Evolutionary conservation across 2,888 invertebrate genomes (phyloP), one percentile per base, ranked within the genome.

Genomic region (Automeris io): DNA sequence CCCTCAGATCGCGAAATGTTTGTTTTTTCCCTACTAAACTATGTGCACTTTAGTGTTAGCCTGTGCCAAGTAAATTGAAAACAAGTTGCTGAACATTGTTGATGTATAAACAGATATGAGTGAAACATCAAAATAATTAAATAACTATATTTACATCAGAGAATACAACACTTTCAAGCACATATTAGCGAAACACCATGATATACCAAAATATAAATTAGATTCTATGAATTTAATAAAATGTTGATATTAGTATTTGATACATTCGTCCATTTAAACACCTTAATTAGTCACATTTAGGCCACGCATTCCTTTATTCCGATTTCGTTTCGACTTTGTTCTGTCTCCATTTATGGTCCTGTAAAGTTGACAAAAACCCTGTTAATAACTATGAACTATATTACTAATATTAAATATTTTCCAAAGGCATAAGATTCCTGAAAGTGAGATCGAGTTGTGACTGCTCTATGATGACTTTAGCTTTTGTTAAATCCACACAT

Each of bases 341-440:
- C 61, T 80, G 82, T 61, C 85, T 68, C 85, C 85, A 85, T 62
- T 83, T 85, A 65, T 81, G 85, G 53, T 85, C 85, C 85, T 85
- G 85, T 53, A 83, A 85, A 25, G 21, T 67, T 54, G 54, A 62
- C 46, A 52, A 56, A 57, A 37, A 37, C 16, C 8, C n/a, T 22
- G 13, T 9, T 31, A 37, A 37, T 21, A 23, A 18, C 8, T 16
- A 22, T 22, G 2, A 18, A 18, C n/a, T n/a, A n/a, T n/a, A n/a
- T n/a, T n/a, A n/a, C n/a, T n/a, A n/a, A n/a, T n/a, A n/a, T n/a
- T n/a, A n/a, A n/a, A n/a, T n/a, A n/a, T n/a, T n/a, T n/a, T n/a
- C n/a, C n/a, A n/a, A n/a, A n/a, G n/a, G n/a, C n/a, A n/a, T n/a
- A n/a, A n/a, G n/a, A n/a, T n/a, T n/a, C n/a, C n/a, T n/a, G n/a